Evolutionary conservation across 2,888 invertebrate species (phyloP), one percentile per base, ranked within the genome.

Genomic region (Candidula unifasciata): DNA sequence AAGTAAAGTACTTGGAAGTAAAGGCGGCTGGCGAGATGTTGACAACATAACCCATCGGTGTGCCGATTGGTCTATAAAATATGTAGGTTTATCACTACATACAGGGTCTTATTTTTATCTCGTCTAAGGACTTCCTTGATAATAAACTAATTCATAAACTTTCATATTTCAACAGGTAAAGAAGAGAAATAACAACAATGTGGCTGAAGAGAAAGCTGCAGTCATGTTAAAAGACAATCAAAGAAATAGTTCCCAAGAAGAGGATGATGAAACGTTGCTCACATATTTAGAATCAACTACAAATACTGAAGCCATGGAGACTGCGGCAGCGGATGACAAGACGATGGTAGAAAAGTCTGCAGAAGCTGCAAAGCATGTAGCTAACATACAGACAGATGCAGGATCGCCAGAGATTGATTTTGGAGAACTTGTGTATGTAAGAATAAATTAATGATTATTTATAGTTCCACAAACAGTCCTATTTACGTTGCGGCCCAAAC

Each of bases 121-220:
- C 10, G 60, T 24, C 18, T 24, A 16, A 60, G 8, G n/a, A 1
- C 21, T 60, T 6, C 21, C 2, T 60, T 68, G 16, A 27, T 68
- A 68, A 27, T 3, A 6, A 68, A 27, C 5, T 10, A 27, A 33
- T 35, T 69, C 2, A 33, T 66, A 8, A 35, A 21, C 35, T 71
- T 5, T n/a, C 21, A 16, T 13, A 27, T 73, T 18, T 81, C n/a
- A 52, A 2, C 57, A 84, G 83, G 82, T 86, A 57, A 90, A 88
- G 80, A 89, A 88, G 76, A 89, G 89, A 89, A 76, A 81, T 52
- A 89, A 88, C 60, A 74, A 77, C 35, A 80, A 76, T n/a, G 74
- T 52, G 16, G 71, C 71, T 30, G 85, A 78, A 27, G 35, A 66
- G 0, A 30, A 35, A 79, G n/a, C n/a, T 52, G 52, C 24, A 18